A percentile compares a stretch with the other conserved stretches of the same genome.
Conservation (phyloP, 1,140 invertebrate species). For the Dreissena polymorpha region DNA sequence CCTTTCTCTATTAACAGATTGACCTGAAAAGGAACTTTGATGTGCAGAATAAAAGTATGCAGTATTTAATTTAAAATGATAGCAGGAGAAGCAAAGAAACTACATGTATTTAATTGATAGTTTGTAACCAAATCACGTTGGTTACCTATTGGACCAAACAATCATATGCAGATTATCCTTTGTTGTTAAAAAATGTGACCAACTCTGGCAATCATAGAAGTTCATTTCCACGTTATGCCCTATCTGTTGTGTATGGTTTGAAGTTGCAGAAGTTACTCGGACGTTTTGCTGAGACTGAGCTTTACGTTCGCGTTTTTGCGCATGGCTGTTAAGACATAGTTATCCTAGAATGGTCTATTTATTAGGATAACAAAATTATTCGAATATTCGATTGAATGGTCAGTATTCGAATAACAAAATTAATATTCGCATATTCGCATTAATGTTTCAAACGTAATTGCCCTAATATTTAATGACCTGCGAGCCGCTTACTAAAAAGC, state of each 20-base stretch:
- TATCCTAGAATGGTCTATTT: conserved; percentile 43
- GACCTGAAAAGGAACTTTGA: conserved; percentile 14
- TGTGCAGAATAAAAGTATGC: conserved; percentile 2
- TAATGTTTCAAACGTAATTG: no score
- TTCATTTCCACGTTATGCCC: conserved; percentile 38
- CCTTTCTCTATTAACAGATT: conserved; percentile 44
- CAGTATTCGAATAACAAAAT: no score
- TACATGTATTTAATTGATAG: no score
- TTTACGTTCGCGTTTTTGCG: conserved; percentile 33
- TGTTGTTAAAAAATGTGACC: conserved; percentile 38
- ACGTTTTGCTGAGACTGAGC: conserved; percentile 40
- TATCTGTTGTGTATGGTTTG: conserved; percentile 38
- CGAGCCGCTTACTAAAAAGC: no score
- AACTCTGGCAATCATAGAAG: conserved; percentile 30
- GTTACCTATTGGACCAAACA: conserved; percentile 28
- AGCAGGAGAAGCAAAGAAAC: no score
- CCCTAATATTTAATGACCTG: no score
- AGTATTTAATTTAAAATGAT: not conserved
- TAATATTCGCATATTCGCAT: no score
- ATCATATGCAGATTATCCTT: conserved; percentile 30
- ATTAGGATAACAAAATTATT: no score
- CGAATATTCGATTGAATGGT: no score
- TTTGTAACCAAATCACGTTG: not conserved
- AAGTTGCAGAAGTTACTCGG: conserved; percentile 42
- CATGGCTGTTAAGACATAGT: conserved; percentile 30